A percentile compares a stretch with the other conserved stretches of the same genome.
These are phyloP conservation scores for Drosophila lacicola DNA, from an alignment of 2,888 invertebrate genomes.

Conservation along the genomic window DNA sequence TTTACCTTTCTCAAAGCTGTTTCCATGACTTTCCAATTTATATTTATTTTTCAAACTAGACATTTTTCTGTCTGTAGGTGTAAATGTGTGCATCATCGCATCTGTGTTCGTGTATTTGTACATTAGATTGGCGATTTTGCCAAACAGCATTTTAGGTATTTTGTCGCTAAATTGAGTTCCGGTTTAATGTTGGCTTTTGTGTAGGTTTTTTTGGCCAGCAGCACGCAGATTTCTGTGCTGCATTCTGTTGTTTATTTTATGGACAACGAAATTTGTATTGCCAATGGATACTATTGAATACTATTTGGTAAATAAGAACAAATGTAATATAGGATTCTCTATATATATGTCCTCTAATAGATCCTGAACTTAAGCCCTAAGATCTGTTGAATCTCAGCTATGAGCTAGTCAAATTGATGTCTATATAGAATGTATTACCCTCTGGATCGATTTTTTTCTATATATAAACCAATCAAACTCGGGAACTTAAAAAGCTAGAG, in stretches of 20 bases:
- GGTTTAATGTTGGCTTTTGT: constrained; percentile 60
- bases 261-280: constrained; percentile 36
- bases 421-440: too few relatives aligned
- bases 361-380: too few relatives aligned
- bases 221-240: constrained; percentile 16
- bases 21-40: background rate
- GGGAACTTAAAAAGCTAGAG: background rate
- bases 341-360: too few relatives aligned
- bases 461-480: background rate
- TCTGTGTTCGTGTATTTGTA: constrained; percentile 12
- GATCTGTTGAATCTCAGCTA: too few relatives aligned
- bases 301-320: background rate
- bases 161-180: constrained; percentile 79
- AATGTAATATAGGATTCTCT: too few relatives aligned
- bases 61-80: background rate
- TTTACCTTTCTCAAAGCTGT: background rate
- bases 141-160: constrained; percentile 75
- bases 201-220: constrained; percentile 29
- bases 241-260: constrained; percentile 47
- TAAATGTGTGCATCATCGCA: background rate
- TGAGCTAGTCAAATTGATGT: too few relatives aligned
- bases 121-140: constrained; percentile 42
- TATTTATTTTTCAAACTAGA: background rate
- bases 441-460: too few relatives aligned
- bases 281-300: constrained; percentile 6